phyloP scores from a whole-genome alignment of 2,113 vertebrate species.

The Gymnogyps californianus region DNA sequence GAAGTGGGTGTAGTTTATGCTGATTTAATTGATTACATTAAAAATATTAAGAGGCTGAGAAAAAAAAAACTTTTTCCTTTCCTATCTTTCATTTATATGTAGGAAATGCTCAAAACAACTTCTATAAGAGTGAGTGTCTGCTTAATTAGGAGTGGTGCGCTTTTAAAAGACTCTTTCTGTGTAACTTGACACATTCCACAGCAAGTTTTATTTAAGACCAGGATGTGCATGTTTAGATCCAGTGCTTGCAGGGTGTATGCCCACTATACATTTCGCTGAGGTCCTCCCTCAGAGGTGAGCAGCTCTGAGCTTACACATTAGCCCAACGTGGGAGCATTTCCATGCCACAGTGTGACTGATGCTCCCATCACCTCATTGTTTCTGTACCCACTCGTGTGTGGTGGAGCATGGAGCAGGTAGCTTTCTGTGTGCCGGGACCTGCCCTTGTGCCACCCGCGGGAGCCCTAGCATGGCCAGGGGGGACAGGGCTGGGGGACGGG shows the following conservation, averaged over 20 bases:
- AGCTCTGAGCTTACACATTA: not conserved
- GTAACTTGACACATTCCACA: fast-evolving
- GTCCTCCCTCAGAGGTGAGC: not conserved
- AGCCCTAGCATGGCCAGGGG: fast-evolving
- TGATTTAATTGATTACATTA: not conserved
- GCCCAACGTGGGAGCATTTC: fast-evolving
- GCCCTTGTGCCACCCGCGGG: not conserved
- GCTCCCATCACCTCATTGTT: not conserved
- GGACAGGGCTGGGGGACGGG: not conserved
- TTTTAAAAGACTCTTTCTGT: not conserved
- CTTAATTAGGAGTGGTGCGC: not conserved
- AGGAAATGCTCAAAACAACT: not conserved
- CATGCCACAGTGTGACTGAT: not conserved
- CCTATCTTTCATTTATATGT: not conserved
- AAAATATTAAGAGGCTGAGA: not conserved
- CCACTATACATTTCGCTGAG: not conserved
- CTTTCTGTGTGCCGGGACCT: not conserved
- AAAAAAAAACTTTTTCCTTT: not conserved
- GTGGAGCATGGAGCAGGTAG: not conserved
- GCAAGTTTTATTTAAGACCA: not conserved
- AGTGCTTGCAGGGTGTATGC: not conserved
- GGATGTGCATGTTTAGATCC: not conserved
- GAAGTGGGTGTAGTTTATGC: not conserved
- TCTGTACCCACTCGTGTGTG: fast-evolving
- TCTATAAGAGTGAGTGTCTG: not conserved